Conservation (phyloP, 1,140 invertebrate species). For the Diachasma alloeum region DNA sequence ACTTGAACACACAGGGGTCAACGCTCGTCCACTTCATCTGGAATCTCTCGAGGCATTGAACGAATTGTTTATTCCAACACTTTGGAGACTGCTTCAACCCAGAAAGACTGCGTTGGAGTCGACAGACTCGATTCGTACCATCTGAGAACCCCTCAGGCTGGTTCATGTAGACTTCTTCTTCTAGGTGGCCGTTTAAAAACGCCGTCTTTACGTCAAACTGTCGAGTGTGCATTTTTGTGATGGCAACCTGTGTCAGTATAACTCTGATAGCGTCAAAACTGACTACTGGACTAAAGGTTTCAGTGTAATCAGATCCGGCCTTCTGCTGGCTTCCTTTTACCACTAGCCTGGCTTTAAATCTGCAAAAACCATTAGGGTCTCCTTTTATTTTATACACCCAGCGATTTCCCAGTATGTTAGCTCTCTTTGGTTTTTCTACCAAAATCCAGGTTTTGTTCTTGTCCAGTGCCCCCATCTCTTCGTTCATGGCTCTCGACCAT, state of each 20-base stretch:
- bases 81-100: conserved; percentile 51
- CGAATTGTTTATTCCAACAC: conserved; percentile 52
- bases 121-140: conserved; percentile 33
- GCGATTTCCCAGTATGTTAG: conserved; percentile 28
- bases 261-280: conserved; percentile 23
- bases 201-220: conserved; percentile 55
- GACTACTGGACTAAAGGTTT: conserved; percentile 28
- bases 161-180: no score
- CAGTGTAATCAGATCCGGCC: conserved; percentile 26
- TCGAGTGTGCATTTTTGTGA: conserved; percentile 17
- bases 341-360: conserved; percentile 35
- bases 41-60: conserved; percentile 6
- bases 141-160: conserved; percentile 45
- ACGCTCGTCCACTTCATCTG: conserved; percentile 25
- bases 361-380: conserved; percentile 15
- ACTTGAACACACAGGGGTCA: conserved; percentile 20
- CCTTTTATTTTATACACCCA: conserved; percentile 35
- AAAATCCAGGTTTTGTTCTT: conserved; percentile 36
- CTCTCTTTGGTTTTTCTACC: conserved; percentile 19
- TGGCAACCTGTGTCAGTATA: conserved; percentile 21
- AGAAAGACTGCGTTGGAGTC: conserved; percentile 39
- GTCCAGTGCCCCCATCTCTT: conserved; percentile 25
- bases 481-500: conserved; percentile 31
- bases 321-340: conserved; percentile 29
- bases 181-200: conserved; percentile 52